Evolutionary conservation across 2,888 invertebrate genomes (phyloP), one percentile per base, ranked within the genome.

Genomic region (Phlogophora meticulosa): DNA sequence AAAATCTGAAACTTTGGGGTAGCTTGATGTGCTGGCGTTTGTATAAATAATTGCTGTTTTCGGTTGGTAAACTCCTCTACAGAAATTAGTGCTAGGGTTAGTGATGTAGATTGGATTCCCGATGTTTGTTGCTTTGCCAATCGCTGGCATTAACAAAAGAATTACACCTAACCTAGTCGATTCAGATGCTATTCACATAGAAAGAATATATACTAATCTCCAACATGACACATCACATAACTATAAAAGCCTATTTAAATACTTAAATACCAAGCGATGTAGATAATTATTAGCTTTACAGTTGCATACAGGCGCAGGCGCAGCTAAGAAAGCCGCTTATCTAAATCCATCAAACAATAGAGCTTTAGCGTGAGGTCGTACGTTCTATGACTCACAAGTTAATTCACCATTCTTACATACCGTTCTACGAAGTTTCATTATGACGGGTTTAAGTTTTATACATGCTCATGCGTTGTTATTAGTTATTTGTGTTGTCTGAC

Each of bases 321-420:
- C 48, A 60, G 65, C 62, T 64, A 64, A 67, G 71, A 78, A 76
- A 72, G 61, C 58, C 60, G 48, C 63, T 73, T 76, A 65, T 76
- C 69, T 76, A 34, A 61, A 48, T 62, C 60, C 56, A 59, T 71
- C 48, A 59, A 66, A 79, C 76, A 81, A 72, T 79, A 45, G 65
- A 68, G 65, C 72, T 76, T 73, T 57, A 28, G 49, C 17, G 40
- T 61, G 70, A 70, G 56, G 57, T 59, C 58, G 76, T 58, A 28
- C 22, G 11, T 42, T 40, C n/a, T 38, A 57, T 62, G 65, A 79
- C n/a, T 69, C 55, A 78, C 42, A 51, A 60, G 61, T 51, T 43
- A 59, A 61, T 48, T 61, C 40, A 70, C 52, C 3, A 36, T 52
- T 36, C 36, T 57, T 42, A 32, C 38, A 28, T 40, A 22, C 49